Conservation (phyloP, 2,797 vertebrate species). For the Mastacembelus armatus region DNA sequence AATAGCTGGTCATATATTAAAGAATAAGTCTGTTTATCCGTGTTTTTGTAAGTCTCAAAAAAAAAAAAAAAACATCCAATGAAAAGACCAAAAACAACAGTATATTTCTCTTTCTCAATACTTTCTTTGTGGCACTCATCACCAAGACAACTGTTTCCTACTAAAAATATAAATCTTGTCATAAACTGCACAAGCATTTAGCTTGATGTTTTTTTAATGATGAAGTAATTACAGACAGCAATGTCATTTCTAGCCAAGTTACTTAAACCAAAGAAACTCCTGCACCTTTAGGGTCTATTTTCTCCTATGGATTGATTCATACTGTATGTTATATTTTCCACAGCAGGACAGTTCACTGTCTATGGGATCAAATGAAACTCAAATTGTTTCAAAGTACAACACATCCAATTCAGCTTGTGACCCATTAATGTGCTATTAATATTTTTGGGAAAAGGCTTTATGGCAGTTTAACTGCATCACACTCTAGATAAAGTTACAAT, state of each 20-base stretch:
- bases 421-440: too few species aligned
- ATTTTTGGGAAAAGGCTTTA: too few species aligned
- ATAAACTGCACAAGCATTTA: neutral
- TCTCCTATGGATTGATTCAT: too few species aligned
- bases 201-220: neutral
- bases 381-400: too few species aligned
- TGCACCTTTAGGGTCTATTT: too few species aligned
- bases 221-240: neutral
- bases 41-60: neutral
- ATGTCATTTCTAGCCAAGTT: too few species aligned
- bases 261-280: too few species aligned
- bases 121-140: neutral
- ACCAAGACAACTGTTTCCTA: neutral
- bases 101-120: neutral
- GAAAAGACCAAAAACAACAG: neutral
- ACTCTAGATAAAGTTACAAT: neutral
- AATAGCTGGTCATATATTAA: neutral
- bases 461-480: too few species aligned
- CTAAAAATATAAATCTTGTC: neutral
- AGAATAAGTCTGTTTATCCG: neutral
- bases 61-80: neutral
- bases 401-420: too few species aligned
- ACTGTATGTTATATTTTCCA: too few species aligned
- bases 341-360: too few species aligned
- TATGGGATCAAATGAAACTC: too few species aligned